Conservation (phyloP, 2,888 invertebrate genomes). For the Holacanthella duospinosa region DNA sequence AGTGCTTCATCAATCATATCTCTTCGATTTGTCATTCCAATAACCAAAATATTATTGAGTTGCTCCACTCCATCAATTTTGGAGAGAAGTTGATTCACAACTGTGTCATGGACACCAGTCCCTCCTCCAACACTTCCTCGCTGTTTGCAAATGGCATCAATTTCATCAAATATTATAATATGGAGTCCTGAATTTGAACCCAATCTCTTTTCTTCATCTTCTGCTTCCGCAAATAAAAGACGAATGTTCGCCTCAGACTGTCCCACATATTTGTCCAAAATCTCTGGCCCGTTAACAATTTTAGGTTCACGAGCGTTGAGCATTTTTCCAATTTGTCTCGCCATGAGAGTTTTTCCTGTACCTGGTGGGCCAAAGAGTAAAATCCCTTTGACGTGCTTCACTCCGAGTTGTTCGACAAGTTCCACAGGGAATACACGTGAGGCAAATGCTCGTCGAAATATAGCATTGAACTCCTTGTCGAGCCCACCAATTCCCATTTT, state of each 20-base stretch:
- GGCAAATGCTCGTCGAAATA: slow-evolving; percentile 95
- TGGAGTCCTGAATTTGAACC: slow-evolving; percentile 95
- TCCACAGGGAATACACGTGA: slow-evolving; percentile 97
- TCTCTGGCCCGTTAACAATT: slow-evolving; percentile 92
- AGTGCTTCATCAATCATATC: slow-evolving; percentile 99
- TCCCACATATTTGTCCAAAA: slow-evolving; percentile 98
- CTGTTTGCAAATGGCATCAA: slow-evolving; percentile 98
- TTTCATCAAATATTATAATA: slow-evolving; percentile 99
- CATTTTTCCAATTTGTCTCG: slow-evolving; percentile 97
- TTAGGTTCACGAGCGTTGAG: slow-evolving; percentile 97
- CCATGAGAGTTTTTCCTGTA: slow-evolving; percentile 99
- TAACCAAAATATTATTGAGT: slow-evolving; percentile 94
- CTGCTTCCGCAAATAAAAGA: slow-evolving; percentile 92
- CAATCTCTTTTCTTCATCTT: slow-evolving; percentile 89
- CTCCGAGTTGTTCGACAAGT: slow-evolving; percentile 89
- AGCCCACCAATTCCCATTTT: slow-evolving; percentile 99
- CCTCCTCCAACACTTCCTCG: slow-evolving; percentile 96
- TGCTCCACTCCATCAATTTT: slow-evolving; percentile 99
- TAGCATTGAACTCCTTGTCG: slow-evolving; percentile 94
- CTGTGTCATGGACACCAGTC: slow-evolving; percentile 96
- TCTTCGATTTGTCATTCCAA: slow-evolving; percentile 89
- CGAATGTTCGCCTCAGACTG: slow-evolving; percentile 97
- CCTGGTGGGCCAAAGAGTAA: slow-evolving; percentile 94
- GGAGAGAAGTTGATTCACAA: slow-evolving; percentile 94
- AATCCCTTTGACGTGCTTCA: slow-evolving; percentile 97